A percentile compares a stretch with the other conserved stretches of the same genome.
These are phyloP conservation scores for Callyntrura guangdongensis DNA, from an alignment of 2,888 invertebrate species.

Conservation along the genomic window DNA sequence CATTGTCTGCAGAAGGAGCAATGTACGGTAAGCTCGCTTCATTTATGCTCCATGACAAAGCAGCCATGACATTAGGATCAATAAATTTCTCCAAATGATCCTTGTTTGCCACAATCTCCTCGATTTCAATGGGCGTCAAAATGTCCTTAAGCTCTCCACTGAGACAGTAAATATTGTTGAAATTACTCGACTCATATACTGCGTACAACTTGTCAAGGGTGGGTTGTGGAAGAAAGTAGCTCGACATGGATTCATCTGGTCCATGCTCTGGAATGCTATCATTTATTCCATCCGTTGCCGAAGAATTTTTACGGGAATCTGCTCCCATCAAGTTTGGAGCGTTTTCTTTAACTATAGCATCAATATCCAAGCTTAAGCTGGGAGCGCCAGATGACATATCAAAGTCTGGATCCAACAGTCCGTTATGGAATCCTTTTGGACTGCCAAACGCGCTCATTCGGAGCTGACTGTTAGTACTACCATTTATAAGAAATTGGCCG, in stretches of 20 bases:
- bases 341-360: constrained; percentile 83
- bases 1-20: constrained; percentile 20
- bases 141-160: constrained; percentile 85
- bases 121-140: constrained; percentile 85
- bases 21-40: constrained; percentile 83
- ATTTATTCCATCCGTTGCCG: constrained; percentile 59
- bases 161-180: constrained; percentile 85
- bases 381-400: constrained; percentile 64
- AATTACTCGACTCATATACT: constrained; percentile 84
- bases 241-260: constrained; percentile 81
- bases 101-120: constrained; percentile 85
- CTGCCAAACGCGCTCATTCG: constrained; percentile 46
- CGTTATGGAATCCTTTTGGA: constrained; percentile 58
- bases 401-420: constrained; percentile 60
- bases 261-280: constrained; percentile 72
- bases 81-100: constrained; percentile 85
- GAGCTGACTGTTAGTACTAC: constrained; percentile 27
- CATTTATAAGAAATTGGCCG: constrained; percentile 57
- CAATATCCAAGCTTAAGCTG: constrained; percentile 82
- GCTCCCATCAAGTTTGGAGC: constrained; percentile 82
- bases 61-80: constrained; percentile 85
- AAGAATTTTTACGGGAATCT: constrained; percentile 70
- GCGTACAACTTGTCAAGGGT: constrained; percentile 83
- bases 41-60: constrained; percentile 84
- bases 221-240: constrained; percentile 82